These are phyloP conservation scores for Drosophila helvetica DNA, from an alignment of 2,888 invertebrate species.

Conservation along the genomic window DNA sequence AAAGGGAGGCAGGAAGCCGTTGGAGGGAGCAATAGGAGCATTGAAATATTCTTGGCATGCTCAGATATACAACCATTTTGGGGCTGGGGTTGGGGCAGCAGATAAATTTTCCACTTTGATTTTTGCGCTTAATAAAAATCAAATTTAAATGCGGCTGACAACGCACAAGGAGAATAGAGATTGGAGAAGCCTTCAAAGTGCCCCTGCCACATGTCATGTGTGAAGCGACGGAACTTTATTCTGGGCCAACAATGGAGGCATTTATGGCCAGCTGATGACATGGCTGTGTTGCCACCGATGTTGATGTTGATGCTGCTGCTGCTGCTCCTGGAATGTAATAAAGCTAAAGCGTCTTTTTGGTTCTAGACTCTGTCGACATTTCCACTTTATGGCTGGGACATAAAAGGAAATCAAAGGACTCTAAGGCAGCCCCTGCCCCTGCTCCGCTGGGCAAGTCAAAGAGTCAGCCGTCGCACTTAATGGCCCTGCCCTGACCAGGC, in stretches of 20 bases:
- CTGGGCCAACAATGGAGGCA: conserved; percentile 22
- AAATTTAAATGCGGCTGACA: conserved; percentile 79
- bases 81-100: conserved; percentile 8
- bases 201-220: conserved; percentile 23
- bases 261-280: conserved; percentile 68
- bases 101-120: conserved; percentile 75
- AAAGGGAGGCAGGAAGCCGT: neutral
- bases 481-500: conserved; percentile 13
- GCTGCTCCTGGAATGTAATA: conserved; percentile 64
- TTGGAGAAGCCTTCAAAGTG: conserved; percentile 6
- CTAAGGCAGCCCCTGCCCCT: conserved; percentile 34
- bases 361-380: conserved; percentile 30
- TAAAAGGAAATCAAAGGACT: conserved; percentile 70
- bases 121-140: conserved; percentile 76
- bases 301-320: neutral
- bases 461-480: conserved; percentile 47
- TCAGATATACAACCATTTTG: conserved; percentile 46
- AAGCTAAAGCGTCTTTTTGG: conserved; percentile 51
- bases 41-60: conserved; percentile 68
- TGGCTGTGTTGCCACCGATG: conserved; percentile 42
- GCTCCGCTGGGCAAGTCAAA: conserved; percentile 48
- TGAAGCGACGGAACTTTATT: conserved; percentile 4
- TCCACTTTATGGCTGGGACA: conserved; percentile 66
- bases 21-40: conserved; percentile 6
- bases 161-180: conserved; percentile 46